Percentiles rank a stretch among this genome's conserved stretches.
Evolutionary conservation across 53 echinoderm and acorn worm species (phyloP).

Genomic region (Patiria pectinifera): DNA sequence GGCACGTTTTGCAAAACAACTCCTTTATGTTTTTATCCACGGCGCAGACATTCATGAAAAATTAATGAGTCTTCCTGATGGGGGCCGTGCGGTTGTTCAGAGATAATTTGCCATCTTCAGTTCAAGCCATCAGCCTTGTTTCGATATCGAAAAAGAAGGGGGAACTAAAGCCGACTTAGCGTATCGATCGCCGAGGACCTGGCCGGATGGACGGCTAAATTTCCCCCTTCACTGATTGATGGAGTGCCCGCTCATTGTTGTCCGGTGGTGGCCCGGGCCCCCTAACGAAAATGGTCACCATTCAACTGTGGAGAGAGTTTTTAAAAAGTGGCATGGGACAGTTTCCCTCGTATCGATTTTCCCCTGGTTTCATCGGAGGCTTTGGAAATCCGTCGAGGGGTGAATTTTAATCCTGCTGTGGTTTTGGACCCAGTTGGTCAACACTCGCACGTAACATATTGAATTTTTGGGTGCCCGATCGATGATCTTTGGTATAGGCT

Average conservation of each 20-base stretch:
- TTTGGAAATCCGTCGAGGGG: background rate
- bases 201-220: slow-evolving; percentile 27
- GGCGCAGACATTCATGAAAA: slow-evolving; percentile 35
- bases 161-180: slow-evolving; percentile 15
- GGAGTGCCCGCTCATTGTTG: slow-evolving; percentile 43
- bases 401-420: background rate
- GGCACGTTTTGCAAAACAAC: slow-evolving; percentile 7
- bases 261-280: background rate
- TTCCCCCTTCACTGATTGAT: slow-evolving; percentile 8
- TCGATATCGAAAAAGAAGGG: background rate
- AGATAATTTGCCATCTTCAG: slow-evolving; percentile 14
- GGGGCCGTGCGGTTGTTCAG: slow-evolving; percentile 11
- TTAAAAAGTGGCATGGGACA: slow-evolving; percentile 5
- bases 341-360: slow-evolving; percentile 38
- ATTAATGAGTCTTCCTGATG: slow-evolving; percentile 25
- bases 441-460: background rate
- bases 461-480: slow-evolving; percentile 13
- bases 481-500: slow-evolving; percentile 15
- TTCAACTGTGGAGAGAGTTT: background rate
- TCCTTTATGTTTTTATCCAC: background rate
- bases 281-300: background rate
- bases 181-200: slow-evolving; percentile 27
- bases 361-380: background rate
- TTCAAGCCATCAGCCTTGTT: background rate
- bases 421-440: slow-evolving; percentile 4